A percentile compares a stretch with the other conserved stretches of the same genome.
phyloP scores from a whole-genome alignment of 2,113 vertebrate genomes.

The Forbesichthys papilliferus region DNA sequence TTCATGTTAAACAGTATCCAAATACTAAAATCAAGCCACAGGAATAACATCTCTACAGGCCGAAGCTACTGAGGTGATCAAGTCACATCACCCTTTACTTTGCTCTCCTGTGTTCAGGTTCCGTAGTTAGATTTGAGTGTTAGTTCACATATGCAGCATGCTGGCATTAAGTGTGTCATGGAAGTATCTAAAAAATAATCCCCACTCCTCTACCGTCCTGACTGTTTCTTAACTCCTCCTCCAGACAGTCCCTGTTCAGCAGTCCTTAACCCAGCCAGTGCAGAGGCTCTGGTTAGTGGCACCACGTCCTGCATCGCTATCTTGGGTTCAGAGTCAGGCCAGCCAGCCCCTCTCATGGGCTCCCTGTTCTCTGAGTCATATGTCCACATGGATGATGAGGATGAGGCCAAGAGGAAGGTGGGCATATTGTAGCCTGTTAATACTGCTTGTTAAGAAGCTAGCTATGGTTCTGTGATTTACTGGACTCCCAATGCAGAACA shows the following conservation, averaged over 20 bases:
- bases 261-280: constrained; percentile 81
- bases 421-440: neutral
- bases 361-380: constrained; percentile 87
- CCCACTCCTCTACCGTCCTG: constrained; percentile 4
- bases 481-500: too few relatives aligned
- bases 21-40: too few relatives aligned
- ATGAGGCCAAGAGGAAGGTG: constrained; percentile 91
- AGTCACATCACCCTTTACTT: too few relatives aligned
- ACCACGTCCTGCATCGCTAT: constrained; percentile 68
- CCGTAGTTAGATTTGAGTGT: too few relatives aligned
- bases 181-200: too few relatives aligned
- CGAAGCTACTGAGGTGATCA: too few relatives aligned
- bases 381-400: constrained; percentile 87
- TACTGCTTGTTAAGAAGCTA: too few relatives aligned
- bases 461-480: too few relatives aligned
- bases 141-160: neutral
- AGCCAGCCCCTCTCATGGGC: constrained; percentile 87
- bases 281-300: constrained; percentile 71
- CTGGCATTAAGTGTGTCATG: neutral
- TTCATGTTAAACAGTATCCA: too few relatives aligned
- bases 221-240: constrained; percentile 22
- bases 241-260: constrained; percentile 87
- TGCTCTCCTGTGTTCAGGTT: too few relatives aligned
- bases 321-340: constrained; percentile 77
- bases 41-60: too few relatives aligned